These are phyloP conservation scores for Xanthorhoe designata DNA, from an alignment of 2,888 invertebrate species.

Conservation along the genomic window DNA sequence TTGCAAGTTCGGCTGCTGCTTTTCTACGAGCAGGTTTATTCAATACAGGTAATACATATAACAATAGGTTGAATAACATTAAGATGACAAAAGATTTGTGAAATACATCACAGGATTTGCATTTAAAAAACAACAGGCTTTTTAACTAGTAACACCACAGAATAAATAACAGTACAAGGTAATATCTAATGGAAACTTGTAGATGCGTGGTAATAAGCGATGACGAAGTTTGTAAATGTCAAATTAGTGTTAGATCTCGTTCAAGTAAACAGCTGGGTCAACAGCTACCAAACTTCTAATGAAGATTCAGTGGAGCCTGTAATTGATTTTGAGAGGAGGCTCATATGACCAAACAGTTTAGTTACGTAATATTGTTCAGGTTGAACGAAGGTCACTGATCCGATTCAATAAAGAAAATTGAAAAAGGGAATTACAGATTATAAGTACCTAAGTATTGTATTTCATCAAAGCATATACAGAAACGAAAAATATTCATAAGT, in stretches of 20 bases:
- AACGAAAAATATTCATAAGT: no score
- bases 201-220: background rate
- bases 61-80: no score
- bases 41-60: no score
- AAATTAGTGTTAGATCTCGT: slow-evolving; percentile 2
- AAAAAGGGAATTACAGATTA: background rate
- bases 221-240: background rate
- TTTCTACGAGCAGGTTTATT: no score
- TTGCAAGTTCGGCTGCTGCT: no score
- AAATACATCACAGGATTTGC: no score
- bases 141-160: no score
- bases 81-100: no score
- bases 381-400: background rate
- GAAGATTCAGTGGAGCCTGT: slow-evolving; percentile 29
- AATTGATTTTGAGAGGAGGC: slow-evolving; percentile 21
- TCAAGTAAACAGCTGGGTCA: slow-evolving; percentile 11
- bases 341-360: slow-evolving; percentile 17
- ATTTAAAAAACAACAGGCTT: no score
- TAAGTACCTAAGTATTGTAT: background rate
- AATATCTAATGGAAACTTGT: background rate
- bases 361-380: slow-evolving; percentile 7
- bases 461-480: no score
- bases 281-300: slow-evolving; percentile 25
- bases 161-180: no score
- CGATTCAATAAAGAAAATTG: background rate